Conservation (phyloP, 2,888 invertebrate species). For the Caenorhabditis sp. region DNA sequence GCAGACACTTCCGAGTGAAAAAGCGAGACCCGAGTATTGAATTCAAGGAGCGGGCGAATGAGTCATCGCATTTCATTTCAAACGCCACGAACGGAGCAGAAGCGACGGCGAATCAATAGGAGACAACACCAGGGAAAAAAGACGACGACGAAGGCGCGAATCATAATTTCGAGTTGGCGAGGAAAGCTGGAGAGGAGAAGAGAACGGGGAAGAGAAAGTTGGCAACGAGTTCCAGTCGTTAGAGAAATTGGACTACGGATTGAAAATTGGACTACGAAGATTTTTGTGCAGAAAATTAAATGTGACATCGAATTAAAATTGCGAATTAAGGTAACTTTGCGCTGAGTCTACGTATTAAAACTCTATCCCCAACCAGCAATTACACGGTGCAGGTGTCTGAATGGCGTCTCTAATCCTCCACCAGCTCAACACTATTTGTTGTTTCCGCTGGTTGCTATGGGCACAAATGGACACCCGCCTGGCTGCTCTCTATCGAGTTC, state of each 20-base stretch:
- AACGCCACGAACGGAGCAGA: background rate
- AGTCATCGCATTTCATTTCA: background rate
- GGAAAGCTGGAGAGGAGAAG: background rate
- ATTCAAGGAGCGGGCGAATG: no score
- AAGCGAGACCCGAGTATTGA: no score
- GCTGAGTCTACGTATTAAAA: no score
- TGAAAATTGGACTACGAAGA: no score
- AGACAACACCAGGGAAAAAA: background rate
- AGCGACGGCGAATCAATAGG: background rate
- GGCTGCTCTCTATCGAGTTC: background rate
- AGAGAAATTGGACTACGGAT: background rate
- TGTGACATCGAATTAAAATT: no score
- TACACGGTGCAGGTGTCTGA: background rate
- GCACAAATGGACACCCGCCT: background rate
- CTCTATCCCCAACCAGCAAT: no score
- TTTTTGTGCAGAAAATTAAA: no score
- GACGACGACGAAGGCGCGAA: background rate
- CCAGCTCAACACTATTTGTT: conserved; percentile 9
- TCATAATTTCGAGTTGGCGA: background rate
- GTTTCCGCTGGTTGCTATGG: conserved; percentile 23
- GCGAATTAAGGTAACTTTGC: no score
- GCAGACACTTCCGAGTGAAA: no score
- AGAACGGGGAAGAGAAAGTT: background rate
- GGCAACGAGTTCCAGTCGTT: background rate
- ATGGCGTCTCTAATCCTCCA: background rate